Conservation (phyloP, 2,797 vertebrate genomes). For the Sebastes nivosus region DNA sequence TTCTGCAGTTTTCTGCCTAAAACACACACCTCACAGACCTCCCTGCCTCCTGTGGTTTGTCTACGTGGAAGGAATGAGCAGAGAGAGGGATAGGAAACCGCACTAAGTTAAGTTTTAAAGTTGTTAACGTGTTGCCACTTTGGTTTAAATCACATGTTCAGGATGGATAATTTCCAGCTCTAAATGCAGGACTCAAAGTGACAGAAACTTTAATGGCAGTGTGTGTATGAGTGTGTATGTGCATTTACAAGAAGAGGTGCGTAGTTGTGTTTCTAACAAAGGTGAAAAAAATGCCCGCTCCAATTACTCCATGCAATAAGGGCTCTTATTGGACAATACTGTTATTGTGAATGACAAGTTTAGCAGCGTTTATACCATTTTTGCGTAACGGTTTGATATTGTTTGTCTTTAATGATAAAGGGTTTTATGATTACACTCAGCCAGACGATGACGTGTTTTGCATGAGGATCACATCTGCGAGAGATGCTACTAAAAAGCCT, state of each 20-base stretch:
- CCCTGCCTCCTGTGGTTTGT: not conserved
- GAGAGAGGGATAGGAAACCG: not conserved
- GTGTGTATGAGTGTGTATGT: not conserved
- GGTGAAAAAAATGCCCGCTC: not conserved
- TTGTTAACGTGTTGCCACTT: not conserved
- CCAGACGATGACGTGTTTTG: conserved; percentile 3
- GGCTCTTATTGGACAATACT: not conserved
- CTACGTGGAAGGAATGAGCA: not conserved
- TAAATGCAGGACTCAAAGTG: not conserved
- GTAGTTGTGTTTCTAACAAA: not conserved
- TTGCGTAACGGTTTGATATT: not conserved
- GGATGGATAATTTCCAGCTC: not conserved
- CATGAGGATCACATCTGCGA: not conserved
- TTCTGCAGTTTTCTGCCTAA: not conserved
- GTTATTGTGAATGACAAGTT: conserved; percentile 1
- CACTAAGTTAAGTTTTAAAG: not conserved
- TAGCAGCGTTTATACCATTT: not conserved
- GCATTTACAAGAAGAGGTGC: not conserved
- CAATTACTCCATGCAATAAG: not conserved
- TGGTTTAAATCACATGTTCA: not conserved
- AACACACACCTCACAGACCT: not conserved
- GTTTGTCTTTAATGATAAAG: not conserved
- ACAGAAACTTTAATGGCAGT: not conserved
- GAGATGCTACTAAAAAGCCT: conserved; percentile 1
- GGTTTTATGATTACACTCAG: not conserved